Evolutionary conservation across 2,113 vertebrate species (phyloP), one percentile per base, ranked within the genome.

Genomic region (Thinocorus orbignyianus): DNA sequence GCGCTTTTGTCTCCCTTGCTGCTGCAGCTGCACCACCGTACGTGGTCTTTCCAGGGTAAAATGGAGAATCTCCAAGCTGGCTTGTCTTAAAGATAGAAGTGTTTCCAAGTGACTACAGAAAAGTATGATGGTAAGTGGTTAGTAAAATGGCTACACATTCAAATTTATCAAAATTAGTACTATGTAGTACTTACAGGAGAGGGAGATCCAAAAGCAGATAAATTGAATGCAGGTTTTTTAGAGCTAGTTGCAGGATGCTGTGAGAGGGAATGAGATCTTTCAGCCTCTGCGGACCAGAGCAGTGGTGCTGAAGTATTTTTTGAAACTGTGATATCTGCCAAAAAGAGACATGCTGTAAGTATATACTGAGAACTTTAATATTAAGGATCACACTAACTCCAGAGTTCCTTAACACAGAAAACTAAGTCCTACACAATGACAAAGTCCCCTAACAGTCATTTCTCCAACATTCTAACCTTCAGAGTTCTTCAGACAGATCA

Each of bases 41-140:
- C 4, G 96, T 99, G 37, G 99, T 99, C 97, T 99, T 99, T 78
- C 99, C 99, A 65, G 99, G 98, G 95, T 99, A 99, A 98, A 99
- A 99, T 6, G 99, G 99, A 81, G 99, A 99, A 97, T 99, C 98
- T 46, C 99, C 99, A 86, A 99, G 98, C 69, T 99, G 99, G 93
- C 98, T 99, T 80, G 99, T 98, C 98, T 99, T 99, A 89, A 99
- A 97, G 95, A 98, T 54, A 54, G 99, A 98, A 94, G 97, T 98
- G 97, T 98, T 99, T 96, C 99, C 98, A 95, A 99, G 97, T 10
- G 99, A 98, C 98, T 98, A 86, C 22, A 96, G 39, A 97, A 81
- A 97, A 65, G 66, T 48, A 93, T 61, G 88, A 70, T 1, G 6
- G 26, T 6, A 97, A 91, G 39, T 22, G 46, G 82, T 97, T 88